Conservation (phyloP, 2,888 invertebrate genomes). For the Lycaena phlaeas region DNA sequence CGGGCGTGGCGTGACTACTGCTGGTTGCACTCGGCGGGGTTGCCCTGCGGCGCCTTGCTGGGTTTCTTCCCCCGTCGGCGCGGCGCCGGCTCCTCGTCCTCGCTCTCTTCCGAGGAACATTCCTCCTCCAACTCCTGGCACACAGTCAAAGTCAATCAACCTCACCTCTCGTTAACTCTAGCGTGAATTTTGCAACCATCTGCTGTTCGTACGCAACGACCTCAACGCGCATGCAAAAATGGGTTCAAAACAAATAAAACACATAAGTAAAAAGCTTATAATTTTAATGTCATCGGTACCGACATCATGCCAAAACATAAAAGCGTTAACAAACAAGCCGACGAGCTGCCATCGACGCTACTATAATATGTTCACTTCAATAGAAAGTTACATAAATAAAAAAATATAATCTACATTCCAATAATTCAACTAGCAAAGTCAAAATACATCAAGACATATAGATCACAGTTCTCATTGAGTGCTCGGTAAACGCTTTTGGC, state of each 20-base stretch:
- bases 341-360: slow-evolving; percentile 41
- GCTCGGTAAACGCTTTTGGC: slow-evolving; percentile 56
- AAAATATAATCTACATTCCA: slow-evolving; percentile 47
- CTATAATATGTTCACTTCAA: slow-evolving; percentile 55
- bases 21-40: slow-evolving; percentile 80
- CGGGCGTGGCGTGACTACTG: slow-evolving; percentile 66
- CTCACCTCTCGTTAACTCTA: neutral
- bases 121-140: slow-evolving; percentile 64
- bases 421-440: slow-evolving; percentile 42
- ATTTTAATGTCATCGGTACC: slow-evolving; percentile 62
- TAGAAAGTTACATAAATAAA: slow-evolving; percentile 62
- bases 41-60: slow-evolving; percentile 31
- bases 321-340: slow-evolving; percentile 56
- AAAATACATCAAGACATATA: slow-evolving; percentile 40
- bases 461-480: slow-evolving; percentile 52
- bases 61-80: slow-evolving; percentile 52
- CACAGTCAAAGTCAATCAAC: slow-evolving; percentile 8
- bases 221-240: slow-evolving; percentile 49
- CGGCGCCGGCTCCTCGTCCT: slow-evolving; percentile 64
- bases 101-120: slow-evolving; percentile 74
- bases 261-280: slow-evolving; percentile 62
- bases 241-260: slow-evolving; percentile 54
- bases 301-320: slow-evolving; percentile 64
- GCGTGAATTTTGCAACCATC: slow-evolving; percentile 51
- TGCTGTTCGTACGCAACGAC: slow-evolving; percentile 34